Evolutionary conservation across 64 coral and sea anemone species (phyloP).

Genomic region (Cladopsammia gracilis): DNA sequence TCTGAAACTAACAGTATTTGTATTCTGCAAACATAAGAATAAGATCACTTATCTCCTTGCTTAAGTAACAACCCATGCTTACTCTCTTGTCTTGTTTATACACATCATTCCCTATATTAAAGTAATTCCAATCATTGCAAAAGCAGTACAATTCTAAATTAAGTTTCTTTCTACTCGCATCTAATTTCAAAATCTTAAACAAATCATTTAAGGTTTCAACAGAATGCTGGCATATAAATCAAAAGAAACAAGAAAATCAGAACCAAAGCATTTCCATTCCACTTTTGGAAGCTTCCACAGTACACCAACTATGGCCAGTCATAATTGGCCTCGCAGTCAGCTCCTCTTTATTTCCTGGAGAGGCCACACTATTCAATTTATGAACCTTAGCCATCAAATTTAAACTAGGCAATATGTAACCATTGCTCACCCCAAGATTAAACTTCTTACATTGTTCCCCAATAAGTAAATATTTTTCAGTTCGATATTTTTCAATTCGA

Average conservation of each 20-base stretch:
- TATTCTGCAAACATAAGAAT: conserved; percentile 4
- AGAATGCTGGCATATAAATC: conserved; percentile 43
- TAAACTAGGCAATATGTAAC: too few relatives aligned
- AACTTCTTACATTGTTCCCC: not conserved
- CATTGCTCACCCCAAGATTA: not conserved
- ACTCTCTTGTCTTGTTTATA: conserved; percentile 19
- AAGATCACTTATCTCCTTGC: too few relatives aligned
- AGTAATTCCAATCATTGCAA: conserved; percentile 32
- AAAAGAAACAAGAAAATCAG: conserved; percentile 1
- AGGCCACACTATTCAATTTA: not conserved
- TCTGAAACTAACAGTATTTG: not conserved
- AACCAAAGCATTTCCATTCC: not conserved
- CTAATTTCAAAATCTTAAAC: not conserved
- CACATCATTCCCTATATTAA: not conserved
- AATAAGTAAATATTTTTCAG: not conserved
- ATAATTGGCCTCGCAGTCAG: conserved; percentile 13
- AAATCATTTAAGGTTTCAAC: not conserved
- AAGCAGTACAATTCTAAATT: not conserved
- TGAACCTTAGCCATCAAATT: conserved; percentile 46
- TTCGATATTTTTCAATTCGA: too few relatives aligned
- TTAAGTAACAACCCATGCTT: too few relatives aligned
- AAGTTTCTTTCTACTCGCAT: not conserved
- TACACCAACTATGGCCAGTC: too few relatives aligned
- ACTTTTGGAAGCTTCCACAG: too few relatives aligned
- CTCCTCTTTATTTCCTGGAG: not conserved